Conservation (phyloP, 2,797 vertebrate species). For the Oreochromis mossambicus region DNA sequence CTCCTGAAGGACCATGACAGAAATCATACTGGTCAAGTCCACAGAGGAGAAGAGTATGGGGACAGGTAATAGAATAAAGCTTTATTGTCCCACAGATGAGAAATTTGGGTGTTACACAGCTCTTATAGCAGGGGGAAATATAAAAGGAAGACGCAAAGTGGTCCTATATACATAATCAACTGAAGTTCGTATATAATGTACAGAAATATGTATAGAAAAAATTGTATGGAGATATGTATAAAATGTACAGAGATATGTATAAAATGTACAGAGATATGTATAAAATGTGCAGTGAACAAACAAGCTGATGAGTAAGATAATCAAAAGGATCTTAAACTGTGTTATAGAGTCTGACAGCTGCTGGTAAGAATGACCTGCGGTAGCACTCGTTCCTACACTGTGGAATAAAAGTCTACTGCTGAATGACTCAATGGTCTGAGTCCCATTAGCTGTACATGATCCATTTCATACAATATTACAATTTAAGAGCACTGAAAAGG, state of each 20-base stretch:
- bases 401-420: neutral
- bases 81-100: neutral
- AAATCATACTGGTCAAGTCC: neutral
- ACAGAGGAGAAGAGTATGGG: neutral
- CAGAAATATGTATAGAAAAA: neutral
- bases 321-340: neutral
- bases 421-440: neutral
- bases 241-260: neutral
- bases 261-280: neutral
- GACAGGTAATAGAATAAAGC: neutral
- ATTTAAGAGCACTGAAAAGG: neutral
- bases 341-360: neutral
- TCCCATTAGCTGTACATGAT: neutral
- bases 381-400: neutral
- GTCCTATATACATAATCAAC: neutral
- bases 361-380: neutral
- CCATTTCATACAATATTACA: neutral
- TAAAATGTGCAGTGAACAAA: neutral
- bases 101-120: neutral
- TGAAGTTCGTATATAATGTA: neutral
- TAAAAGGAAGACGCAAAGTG: neutral
- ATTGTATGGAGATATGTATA: neutral
- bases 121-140: neutral
- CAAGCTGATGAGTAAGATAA: neutral
- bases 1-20: neutral